These are phyloP conservation scores for Ammospiza caudacuta DNA, from an alignment of 2,113 vertebrate species.

Conservation along the genomic window DNA sequence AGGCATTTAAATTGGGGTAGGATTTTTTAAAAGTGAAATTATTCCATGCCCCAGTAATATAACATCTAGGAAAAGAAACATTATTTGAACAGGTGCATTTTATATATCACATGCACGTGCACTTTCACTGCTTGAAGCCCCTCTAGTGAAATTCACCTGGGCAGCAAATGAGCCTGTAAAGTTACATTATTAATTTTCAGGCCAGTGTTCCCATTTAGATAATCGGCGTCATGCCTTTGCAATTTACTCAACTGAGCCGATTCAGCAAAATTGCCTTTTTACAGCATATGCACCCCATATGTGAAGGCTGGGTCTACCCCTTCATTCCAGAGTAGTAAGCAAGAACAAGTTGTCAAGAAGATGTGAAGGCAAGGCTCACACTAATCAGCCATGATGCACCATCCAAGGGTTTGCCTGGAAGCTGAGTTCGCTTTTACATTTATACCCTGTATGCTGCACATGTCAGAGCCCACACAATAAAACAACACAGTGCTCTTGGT, in stretches of 20 bases:
- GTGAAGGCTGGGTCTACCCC: conserved; percentile 20
- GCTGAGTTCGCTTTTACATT: background rate
- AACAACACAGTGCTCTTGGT: background rate
- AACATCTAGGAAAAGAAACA: conserved; percentile 40
- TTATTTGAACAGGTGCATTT: conserved; percentile 66
- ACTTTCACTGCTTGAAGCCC: conserved; percentile 59
- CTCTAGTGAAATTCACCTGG: conserved; percentile 63
- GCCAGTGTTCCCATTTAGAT: conserved; percentile 18
- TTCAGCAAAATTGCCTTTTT: conserved; percentile 57
- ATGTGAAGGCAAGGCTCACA: background rate
- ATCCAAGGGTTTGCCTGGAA: background rate
- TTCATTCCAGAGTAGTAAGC: conserved; percentile 16
- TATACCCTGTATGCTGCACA: background rate
- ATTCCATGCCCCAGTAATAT: conserved; percentile 19
- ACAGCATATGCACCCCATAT: conserved; percentile 58
- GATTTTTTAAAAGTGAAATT: conserved; percentile 54
- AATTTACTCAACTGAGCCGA: conserved; percentile 42
- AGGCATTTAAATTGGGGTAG: conserved; percentile 28
- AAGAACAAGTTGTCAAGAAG: conserved; percentile 42
- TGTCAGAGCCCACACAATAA: background rate
- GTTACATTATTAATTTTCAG: conserved; percentile 59
- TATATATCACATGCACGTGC: conserved; percentile 49
- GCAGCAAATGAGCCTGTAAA: conserved; percentile 68
- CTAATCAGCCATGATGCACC: conserved; percentile 10
- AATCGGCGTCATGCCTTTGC: conserved; percentile 51